phyloP scores from a whole-genome alignment of 1,140 invertebrate genomes.

The Ooceraea biroi region DNA sequence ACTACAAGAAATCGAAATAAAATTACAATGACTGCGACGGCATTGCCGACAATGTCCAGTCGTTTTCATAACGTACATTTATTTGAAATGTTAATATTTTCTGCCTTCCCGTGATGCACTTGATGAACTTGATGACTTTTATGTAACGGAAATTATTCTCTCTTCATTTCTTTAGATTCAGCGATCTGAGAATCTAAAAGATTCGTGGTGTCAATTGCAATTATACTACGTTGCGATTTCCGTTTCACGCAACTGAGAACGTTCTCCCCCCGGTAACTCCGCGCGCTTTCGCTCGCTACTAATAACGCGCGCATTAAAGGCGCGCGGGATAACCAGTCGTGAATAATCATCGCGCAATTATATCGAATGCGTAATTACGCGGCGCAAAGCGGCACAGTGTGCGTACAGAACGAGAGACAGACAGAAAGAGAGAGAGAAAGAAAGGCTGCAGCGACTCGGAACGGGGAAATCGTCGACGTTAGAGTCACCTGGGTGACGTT shows the following conservation, averaged over 20 bases:
- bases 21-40: background rate
- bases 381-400: slow-evolving; percentile 22
- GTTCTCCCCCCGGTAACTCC: slow-evolving; percentile 6
- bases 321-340: slow-evolving; percentile 55
- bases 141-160: background rate
- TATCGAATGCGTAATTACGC: slow-evolving; percentile 59
- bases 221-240: background rate
- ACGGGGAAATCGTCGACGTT: slow-evolving; percentile 60
- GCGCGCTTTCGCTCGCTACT: slow-evolving; percentile 43
- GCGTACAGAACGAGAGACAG: slow-evolving; percentile 20
- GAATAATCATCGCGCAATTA: slow-evolving; percentile 62
- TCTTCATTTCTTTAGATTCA: background rate
- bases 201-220: background rate
- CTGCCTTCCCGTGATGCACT: too few relatives aligned
- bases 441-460: slow-evolving; percentile 26
- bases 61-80: background rate
- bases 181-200: background rate
- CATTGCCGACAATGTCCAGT: background rate
- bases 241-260: background rate
- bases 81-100: slow-evolving; percentile 38
- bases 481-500: slow-evolving; percentile 77
- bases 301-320: slow-evolving; percentile 45
- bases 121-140: background rate
- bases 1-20: slow-evolving; percentile 35
- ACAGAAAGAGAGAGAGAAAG: slow-evolving; percentile 16